phyloP scores from a whole-genome alignment of 1,140 invertebrate genomes.

The Pachyrhynchus sulphureomaculatus region DNA sequence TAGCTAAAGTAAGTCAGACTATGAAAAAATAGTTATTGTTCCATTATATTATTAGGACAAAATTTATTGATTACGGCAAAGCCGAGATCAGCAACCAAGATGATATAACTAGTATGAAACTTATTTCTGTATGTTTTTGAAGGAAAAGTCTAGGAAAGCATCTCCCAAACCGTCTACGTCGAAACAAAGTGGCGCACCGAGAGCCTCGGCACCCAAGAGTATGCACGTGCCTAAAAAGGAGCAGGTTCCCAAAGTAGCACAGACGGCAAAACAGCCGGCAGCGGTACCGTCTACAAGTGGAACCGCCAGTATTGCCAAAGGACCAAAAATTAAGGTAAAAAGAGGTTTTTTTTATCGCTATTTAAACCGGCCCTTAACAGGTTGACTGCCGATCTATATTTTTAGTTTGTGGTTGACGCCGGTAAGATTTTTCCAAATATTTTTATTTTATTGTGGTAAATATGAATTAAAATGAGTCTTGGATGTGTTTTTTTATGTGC shows the following conservation, averaged over 20 bases:
- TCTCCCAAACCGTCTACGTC: constrained; percentile 22
- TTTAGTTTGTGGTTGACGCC: too few species aligned
- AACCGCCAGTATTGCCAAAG: constrained; percentile 9
- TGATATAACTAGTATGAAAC: too few species aligned
- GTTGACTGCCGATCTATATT: too few species aligned
- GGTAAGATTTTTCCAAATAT: too few species aligned
- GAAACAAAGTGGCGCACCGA: background rate
- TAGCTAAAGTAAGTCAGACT: background rate
- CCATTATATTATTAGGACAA: background rate
- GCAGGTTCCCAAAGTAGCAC: constrained; percentile 7
- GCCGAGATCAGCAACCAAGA: too few species aligned
- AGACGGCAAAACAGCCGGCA: constrained; percentile 1
- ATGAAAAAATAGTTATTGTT: background rate
- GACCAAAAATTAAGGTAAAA: constrained; percentile 23
- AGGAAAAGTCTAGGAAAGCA: background rate
- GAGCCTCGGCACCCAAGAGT: constrained; percentile 4
- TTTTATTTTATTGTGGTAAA: too few species aligned
- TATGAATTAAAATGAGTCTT: too few species aligned
- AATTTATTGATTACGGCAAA: too few species aligned
- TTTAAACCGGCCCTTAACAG: too few species aligned
- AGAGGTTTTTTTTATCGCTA: too few species aligned
- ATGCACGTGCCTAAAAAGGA: background rate
- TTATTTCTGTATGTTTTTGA: constrained; percentile 1
- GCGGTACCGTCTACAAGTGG: constrained; percentile 19
- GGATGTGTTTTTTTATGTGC: too few species aligned